Base-by-base conservation (phyloP, 2,113 vertebrate species). In the Bufo gargarizans region DNA sequence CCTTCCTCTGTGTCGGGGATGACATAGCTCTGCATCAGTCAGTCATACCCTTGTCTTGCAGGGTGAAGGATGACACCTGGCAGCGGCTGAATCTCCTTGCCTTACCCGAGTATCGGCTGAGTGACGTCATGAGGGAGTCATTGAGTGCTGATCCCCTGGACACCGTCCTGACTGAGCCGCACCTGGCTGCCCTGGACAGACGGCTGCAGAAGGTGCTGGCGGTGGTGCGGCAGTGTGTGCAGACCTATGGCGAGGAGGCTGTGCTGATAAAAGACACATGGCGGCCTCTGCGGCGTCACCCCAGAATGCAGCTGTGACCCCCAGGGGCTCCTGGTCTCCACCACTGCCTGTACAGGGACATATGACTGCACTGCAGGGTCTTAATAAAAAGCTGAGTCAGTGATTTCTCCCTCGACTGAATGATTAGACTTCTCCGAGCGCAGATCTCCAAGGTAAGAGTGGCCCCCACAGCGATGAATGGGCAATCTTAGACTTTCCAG, bases 101-200 rank as follows among this genome's bases (percentile, higher is more conserved):
- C 0, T 92, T 90, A 22, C 91, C 94, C 0, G 94, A 95, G 3
- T 98, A 96, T 89, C 94, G 83, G 20, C 96, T 99, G 49, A 99
- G 98, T 0, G 97, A 98, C 0, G 92, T 98, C 74, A 98, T 99
- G 98, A 94, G 97, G 76, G 98, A 99, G 88, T 99, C 98, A 0
- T 94, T 99, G 55, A 90, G 92, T 4, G 91, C 90, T n/a, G 98
- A 99, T 90, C 90, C 55, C 43, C 94, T 99, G 53, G 88, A 74
- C 0, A 96, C 97, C 0, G 59, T 99, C 63, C 94, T 99, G 89
- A 96, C 96, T 0, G 97, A 99, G 61, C 95, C 95, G 3, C 98
- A 99, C 83, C 95, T 99, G 65, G 81, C 93, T 76, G 98, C 98
- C 13, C 92, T 99, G 89, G 97, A 99, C 92, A 95, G 98, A 0